These are phyloP conservation scores for Cisticola juncidis DNA, from an alignment of 2,113 vertebrate genomes.

Conservation along the genomic window DNA sequence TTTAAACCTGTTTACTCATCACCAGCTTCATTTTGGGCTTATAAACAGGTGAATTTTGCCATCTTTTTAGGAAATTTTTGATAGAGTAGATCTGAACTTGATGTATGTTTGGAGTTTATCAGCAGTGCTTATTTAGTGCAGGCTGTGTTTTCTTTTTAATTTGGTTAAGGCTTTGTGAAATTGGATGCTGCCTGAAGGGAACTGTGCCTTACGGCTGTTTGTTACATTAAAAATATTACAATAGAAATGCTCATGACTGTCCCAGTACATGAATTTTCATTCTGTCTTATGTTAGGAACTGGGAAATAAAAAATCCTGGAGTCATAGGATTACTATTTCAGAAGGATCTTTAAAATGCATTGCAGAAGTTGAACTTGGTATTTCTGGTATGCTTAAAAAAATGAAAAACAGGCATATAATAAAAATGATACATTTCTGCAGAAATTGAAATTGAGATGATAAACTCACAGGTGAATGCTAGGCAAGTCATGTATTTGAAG, in stretches of 20 bases:
- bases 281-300: neutral
- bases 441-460: neutral
- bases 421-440: neutral
- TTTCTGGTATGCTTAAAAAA: neutral
- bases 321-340: neutral
- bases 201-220: neutral
- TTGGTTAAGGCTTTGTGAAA: neutral
- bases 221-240: neutral
- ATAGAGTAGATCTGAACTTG: neutral
- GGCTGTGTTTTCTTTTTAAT: neutral
- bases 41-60: neutral
- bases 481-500: neutral
- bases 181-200: neutral
- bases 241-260: neutral
- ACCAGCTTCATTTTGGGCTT: neutral
- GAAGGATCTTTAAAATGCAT: neutral
- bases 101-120: neutral
- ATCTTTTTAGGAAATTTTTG: neutral
- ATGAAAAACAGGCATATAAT: neutral
- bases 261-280: neutral
- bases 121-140: neutral
- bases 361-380: neutral
- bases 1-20: neutral
- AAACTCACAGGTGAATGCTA: neutral
- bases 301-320: neutral